These are phyloP conservation scores for Eciton burchellii DNA, from an alignment of 1,140 invertebrate genomes.

Conservation along the genomic window DNA sequence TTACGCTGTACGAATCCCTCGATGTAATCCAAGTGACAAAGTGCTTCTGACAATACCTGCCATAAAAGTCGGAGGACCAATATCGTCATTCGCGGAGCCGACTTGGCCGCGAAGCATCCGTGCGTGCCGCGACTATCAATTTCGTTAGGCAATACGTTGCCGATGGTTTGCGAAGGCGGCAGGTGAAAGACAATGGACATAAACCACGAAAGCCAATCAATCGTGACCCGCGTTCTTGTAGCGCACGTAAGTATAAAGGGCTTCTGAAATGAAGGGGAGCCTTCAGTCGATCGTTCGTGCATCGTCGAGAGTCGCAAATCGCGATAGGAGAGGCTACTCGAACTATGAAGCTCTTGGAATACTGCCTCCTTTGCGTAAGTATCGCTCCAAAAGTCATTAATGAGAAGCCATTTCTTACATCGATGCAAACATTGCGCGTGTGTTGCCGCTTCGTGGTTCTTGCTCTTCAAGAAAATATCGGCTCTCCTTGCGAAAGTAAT, in stretches of 20 bases:
- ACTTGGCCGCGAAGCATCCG: slow-evolving; percentile 62
- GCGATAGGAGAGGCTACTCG: slow-evolving; percentile 12
- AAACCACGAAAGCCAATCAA: slow-evolving; percentile 54
- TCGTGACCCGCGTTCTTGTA: slow-evolving; percentile 66
- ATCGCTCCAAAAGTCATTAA: slow-evolving; percentile 9
- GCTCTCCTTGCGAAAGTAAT: background rate
- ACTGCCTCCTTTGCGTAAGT: slow-evolving; percentile 75
- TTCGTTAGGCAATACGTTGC: slow-evolving; percentile 74
- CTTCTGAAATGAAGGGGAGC: slow-evolving; percentile 69
- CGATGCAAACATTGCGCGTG: too few relatives aligned
- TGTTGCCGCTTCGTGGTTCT: too few relatives aligned
- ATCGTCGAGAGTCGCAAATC: slow-evolving; percentile 21
- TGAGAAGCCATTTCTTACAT: background rate
- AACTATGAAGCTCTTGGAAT: slow-evolving; percentile 66
- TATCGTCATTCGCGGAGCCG: slow-evolving; percentile 67
- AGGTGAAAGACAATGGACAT: slow-evolving; percentile 66
- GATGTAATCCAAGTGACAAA: background rate
- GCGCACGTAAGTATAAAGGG: slow-evolving; percentile 73
- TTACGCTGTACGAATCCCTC: background rate
- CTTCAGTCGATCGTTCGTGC: slow-evolving; percentile 64
- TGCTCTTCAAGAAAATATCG: too few relatives aligned
- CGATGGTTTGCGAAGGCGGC: slow-evolving; percentile 73
- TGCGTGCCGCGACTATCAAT: slow-evolving; percentile 72
- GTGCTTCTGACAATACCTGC: slow-evolving; percentile 48
- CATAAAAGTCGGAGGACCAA: slow-evolving; percentile 43